Evolutionary conservation across 2,888 invertebrate genomes (phyloP).

Genomic region (Orthosia gothica): DNA sequence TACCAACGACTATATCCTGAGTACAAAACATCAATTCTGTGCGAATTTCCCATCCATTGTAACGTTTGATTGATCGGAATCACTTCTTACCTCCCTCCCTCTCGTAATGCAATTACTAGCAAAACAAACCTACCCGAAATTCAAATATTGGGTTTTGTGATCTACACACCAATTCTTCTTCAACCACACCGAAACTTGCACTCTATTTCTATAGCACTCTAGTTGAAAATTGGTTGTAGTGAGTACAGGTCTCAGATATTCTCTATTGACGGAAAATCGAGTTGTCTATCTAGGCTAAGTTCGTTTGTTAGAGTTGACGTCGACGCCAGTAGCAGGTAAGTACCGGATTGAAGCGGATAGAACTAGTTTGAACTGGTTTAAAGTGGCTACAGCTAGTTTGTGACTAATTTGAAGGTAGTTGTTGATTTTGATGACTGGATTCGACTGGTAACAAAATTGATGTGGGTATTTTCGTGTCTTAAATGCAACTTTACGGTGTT

Average conservation of each 20-base stretch:
- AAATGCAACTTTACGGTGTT: not conserved
- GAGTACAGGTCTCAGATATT: constrained; percentile 42
- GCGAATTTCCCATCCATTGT: constrained; percentile 36
- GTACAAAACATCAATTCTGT: constrained; percentile 31
- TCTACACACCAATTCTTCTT: constrained; percentile 41
- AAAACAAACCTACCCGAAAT: constrained; percentile 68
- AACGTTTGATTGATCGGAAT: constrained; percentile 49
- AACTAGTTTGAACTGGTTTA: constrained; percentile 60
- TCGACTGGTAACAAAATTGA: constrained; percentile 49
- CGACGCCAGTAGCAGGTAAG: constrained; percentile 56
- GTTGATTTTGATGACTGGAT: constrained; percentile 38
- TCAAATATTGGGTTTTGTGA: constrained; percentile 70
- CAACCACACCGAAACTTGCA: constrained; percentile 15
- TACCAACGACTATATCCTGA: not conserved
- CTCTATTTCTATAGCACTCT: not conserved
- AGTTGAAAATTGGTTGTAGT: constrained; percentile 34
- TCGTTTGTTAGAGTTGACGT: constrained; percentile 63
- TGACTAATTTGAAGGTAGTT: constrained; percentile 53
- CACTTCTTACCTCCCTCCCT: constrained; percentile 32
- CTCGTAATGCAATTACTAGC: constrained; percentile 67
- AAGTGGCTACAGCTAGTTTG: constrained; percentile 52
- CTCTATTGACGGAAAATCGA: constrained; percentile 54
- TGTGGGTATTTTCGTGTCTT: not conserved
- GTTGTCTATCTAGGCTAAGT: constrained; percentile 62
- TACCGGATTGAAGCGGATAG: constrained; percentile 48